Evolutionary conservation across 2,797 vertebrate species (phyloP), one percentile per base, ranked within the genome.

Genomic region (Todus mexicanus): DNA sequence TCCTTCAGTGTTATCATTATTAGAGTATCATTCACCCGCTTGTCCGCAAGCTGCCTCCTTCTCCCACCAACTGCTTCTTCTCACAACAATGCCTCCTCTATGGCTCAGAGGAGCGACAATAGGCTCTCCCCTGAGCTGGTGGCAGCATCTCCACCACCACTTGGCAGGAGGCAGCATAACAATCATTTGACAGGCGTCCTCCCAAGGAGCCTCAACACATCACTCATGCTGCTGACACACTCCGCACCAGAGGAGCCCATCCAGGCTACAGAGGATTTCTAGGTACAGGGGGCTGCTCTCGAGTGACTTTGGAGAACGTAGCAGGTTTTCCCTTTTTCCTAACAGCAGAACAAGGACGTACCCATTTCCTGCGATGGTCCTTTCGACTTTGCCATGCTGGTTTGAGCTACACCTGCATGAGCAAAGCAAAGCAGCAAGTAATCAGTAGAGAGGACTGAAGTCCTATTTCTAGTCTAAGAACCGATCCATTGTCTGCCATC

Each of bases 81-180:
- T 79, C 86, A 84, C 85, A 92, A 89, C 85, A 94, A 94, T 57
- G 90, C 93, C 87, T 84, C 87, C 19, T 40, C 84, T 92, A 89
- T 84, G 94, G 63, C 87, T 93, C 89, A 66, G 91, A 91, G 90
- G 86, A 78, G 73, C 80, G 66, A 96, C 95, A 96, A 95, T 61
- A 71, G 96, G 80, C 96, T 92, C 94, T 95, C 96, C 95, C 87
- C 81, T 69, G 94, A 94, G 97, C 79, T 87, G 53, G 64, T 72
- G 94, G 94, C 95, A 95, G 82, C 74, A 79, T 79, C 93, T 93
- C 96, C 73, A 48, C 1, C 25, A 95, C 38, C 87, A 25, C 92
- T 88, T 84, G 92, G 96, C 93, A 91, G 97, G 96, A 96, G 97
- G 97, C 93, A 71, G 78, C 96, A 97, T 94, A 85, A 95, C 94